Conservation (phyloP, 2,797 vertebrate genomes). For the Pangasius macronema region DNA sequence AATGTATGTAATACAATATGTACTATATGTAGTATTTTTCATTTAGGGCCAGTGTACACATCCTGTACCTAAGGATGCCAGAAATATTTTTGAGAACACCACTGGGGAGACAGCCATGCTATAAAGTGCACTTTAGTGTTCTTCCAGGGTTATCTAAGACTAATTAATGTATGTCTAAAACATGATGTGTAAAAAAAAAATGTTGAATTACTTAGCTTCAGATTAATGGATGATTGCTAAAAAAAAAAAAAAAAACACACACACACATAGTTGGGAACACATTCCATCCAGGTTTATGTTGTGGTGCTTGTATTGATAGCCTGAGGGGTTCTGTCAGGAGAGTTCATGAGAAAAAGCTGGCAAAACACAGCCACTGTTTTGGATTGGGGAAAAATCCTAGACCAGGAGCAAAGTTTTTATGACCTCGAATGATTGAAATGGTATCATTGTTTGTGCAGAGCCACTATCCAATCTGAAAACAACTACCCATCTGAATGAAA, state of each 20-base stretch:
- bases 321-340: conserved; percentile 30
- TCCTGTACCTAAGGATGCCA: neutral
- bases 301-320: conserved; percentile 24
- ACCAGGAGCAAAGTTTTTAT: conserved; percentile 54
- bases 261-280: neutral
- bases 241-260: neutral
- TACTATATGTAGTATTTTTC: neutral
- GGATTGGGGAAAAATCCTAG: conserved; percentile 41
- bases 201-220: neutral
- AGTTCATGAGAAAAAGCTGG: conserved; percentile 45
- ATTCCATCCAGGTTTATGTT: conserved; percentile 27
- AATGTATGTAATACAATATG: neutral
- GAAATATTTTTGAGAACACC: neutral
- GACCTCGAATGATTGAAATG: conserved; percentile 53
- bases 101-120: neutral
- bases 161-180: neutral
- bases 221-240: neutral
- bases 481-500: conserved; percentile 36
- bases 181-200: neutral
- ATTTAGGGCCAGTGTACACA: neutral
- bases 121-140: neutral
- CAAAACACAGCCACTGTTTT: conserved; percentile 60
- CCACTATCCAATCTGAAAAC: conserved; percentile 52
- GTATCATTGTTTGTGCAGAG: conserved; percentile 68
- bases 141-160: neutral